A percentile compares a stretch with the other conserved stretches of the same genome.
Evolutionary conservation across 2,797 vertebrate species (phyloP).

Genomic region (Anableps anableps): DNA sequence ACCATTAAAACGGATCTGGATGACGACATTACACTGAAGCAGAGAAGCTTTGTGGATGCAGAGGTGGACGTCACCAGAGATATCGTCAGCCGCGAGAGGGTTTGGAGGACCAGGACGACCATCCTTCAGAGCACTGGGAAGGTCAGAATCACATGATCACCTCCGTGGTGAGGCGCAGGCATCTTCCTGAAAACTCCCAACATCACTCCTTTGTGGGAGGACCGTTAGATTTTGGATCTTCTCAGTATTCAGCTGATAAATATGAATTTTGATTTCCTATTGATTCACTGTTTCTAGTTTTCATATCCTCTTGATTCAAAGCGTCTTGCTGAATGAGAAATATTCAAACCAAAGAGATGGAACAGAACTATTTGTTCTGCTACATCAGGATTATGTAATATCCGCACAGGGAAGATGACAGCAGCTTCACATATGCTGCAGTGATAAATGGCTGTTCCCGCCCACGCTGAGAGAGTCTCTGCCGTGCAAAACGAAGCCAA

Average conservation of each 20-base stretch:
- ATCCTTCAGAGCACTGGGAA: constrained; percentile 98
- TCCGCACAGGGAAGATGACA: background rate
- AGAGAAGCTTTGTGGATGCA: constrained; percentile 97
- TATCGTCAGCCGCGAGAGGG: constrained; percentile 96
- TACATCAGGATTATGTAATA: background rate
- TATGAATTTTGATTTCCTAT: background rate
- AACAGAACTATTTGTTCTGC: background rate
- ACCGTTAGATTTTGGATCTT: background rate
- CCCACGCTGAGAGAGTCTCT: background rate
- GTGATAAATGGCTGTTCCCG: constrained; percentile 1
- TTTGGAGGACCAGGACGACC: constrained; percentile 98
- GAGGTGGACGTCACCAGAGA: constrained; percentile 98
- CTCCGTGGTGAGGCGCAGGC: background rate
- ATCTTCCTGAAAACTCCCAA: background rate
- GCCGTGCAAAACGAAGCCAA: background rate
- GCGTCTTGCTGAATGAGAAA: background rate
- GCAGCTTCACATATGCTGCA: constrained; percentile 5
- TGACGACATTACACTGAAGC: constrained; percentile 95
- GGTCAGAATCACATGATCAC: constrained; percentile 73
- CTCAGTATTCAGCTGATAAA: background rate
- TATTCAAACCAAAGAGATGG: background rate
- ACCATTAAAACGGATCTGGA: constrained; percentile 99
- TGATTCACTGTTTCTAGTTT: background rate
- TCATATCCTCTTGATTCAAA: background rate
- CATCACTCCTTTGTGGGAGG: background rate